A percentile compares a stretch with the other conserved stretches of the same genome.
phyloP scores from a whole-genome alignment of 2,113 vertebrate species.

The Tiliqua scincoides region DNA sequence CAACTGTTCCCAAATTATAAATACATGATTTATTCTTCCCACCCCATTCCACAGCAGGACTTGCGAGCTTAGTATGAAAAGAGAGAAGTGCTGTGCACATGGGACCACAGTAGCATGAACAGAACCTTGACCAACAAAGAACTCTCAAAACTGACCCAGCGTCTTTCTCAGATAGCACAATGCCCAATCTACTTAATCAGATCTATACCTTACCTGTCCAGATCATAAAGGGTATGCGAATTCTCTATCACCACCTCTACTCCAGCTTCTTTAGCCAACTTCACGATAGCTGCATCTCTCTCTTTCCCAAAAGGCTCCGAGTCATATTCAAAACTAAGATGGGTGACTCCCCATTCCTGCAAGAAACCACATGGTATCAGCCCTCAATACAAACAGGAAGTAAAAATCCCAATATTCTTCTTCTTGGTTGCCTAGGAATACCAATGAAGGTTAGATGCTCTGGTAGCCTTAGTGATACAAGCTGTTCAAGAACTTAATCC shows the following conservation, averaged over 20 bases:
- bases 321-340: constrained; percentile 94
- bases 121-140: background rate
- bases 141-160: background rate
- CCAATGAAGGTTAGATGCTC: background rate
- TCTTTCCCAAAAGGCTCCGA: constrained; percentile 96
- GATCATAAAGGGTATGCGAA: constrained; percentile 93
- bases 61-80: background rate
- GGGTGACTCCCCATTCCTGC: constrained; percentile 95
- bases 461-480: no score
- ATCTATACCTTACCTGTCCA: constrained; percentile 84
- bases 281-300: constrained; percentile 91
- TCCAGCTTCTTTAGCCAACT: constrained; percentile 93
- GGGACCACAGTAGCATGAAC: background rate
- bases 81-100: background rate
- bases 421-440: no score
- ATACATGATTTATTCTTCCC: background rate
- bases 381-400: constrained; percentile 22
- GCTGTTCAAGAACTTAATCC: no score
- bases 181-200: background rate
- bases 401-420: background rate
- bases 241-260: constrained; percentile 92
- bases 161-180: background rate
- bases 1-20: background rate
- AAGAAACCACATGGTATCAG: constrained; percentile 24
- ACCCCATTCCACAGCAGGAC: background rate